Evolutionary conservation across 2,113 vertebrate genomes (phyloP), one percentile per base, ranked within the genome.

Genomic region (Callipepla californica): DNA sequence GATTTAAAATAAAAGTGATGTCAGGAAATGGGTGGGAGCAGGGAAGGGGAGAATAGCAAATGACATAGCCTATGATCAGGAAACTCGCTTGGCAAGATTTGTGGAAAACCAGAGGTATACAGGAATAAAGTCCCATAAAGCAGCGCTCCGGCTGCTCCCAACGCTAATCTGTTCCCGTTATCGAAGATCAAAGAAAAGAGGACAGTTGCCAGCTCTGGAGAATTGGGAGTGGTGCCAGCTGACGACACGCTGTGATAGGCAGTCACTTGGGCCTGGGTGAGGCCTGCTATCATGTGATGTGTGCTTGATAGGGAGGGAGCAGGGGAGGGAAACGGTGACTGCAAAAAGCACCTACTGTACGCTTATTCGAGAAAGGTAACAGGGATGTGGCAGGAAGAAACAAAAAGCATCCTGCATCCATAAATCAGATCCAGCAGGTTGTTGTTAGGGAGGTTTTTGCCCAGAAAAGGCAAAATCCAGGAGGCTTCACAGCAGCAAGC

Each of bases 1-100:
- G 94, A 95, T 95, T 96, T 78, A 16, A 85, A 89, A 94, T 92
- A 96, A 95, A 94, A 95, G 96, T 89, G 97, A 97, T 96, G 96
- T 87, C 96, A 97, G 98, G 97, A 98, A 98, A 96, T 42, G 94
- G 97, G 96, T 96, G 96, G 97, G 94, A 94, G 94, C 89, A 96
- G 95, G 96, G 87, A 82, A 84, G 84, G 95, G 96, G 96, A 92
- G 85, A 92, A 91, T 3, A 92, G 96, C 95, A 84, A 97, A 93
- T 86, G 95, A 96, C 96, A 95, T 11, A 96, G 97, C 96, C 93
- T 79, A 81, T 15, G 32, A 91, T 75, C 96, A 97, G 97, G 97
- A 98, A 98, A 97, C 95, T 90, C 95, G 80, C 96, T 97, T 97
- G 97, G 98, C 97, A 87, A 95, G 93, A 88, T 63, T 13, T 72